Evolutionary conservation across 2,113 vertebrate species (phyloP).

Genomic region (Leucoraja erinaceus): DNA sequence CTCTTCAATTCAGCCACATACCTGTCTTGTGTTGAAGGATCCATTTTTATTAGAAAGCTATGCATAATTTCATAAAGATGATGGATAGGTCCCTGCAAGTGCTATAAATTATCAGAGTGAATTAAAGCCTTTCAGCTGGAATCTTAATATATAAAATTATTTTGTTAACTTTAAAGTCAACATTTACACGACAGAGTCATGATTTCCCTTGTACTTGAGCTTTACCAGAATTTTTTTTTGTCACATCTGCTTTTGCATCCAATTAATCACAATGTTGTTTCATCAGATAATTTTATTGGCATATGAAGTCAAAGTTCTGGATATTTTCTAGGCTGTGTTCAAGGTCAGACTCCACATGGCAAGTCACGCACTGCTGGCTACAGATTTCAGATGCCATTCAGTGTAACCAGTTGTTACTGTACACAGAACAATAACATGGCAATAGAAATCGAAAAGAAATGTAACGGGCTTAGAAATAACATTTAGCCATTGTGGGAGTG

Average conservation of each 20-base stretch:
- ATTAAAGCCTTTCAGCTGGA: background rate
- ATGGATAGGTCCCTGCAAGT: background rate
- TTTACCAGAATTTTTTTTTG: background rate
- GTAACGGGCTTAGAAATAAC: background rate
- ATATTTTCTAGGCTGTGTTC: background rate
- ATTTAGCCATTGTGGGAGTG: constrained; percentile 15
- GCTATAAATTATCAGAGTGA: background rate
- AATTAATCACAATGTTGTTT: background rate
- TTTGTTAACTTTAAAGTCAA: background rate
- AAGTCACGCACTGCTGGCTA: constrained; percentile 2
- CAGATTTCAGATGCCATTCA: constrained; percentile 22
- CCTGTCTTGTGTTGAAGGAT: background rate
- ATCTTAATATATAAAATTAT: background rate
- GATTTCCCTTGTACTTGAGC: background rate
- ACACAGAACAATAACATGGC: background rate
- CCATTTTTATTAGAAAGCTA: background rate
- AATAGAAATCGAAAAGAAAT: too few species aligned
- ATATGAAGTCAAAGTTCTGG: constrained; percentile 10
- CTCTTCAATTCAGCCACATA: background rate
- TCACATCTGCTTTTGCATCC: background rate
- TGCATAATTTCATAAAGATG: background rate
- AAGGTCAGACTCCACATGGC: constrained; percentile 34
- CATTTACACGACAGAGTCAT: background rate
- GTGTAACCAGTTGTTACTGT: background rate
- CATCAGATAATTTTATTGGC: constrained; percentile 9